phyloP scores from a whole-genome alignment of 2,888 invertebrate genomes.

The Xestia ashworthii region DNA sequence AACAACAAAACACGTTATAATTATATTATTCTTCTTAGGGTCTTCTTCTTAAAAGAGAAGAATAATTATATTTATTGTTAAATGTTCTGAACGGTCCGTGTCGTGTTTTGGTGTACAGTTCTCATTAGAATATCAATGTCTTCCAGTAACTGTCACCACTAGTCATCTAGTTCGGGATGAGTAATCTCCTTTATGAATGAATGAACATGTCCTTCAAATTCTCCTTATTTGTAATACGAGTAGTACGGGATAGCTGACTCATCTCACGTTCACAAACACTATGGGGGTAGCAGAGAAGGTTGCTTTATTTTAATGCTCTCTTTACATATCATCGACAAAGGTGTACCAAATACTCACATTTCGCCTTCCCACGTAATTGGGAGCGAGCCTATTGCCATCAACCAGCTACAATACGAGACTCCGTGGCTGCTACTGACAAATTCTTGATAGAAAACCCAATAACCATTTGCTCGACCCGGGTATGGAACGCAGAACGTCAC shows the following conservation, averaged over 20 bases:
- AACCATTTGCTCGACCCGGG: too few species aligned
- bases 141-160: conserved; percentile 24
- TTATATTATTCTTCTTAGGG: neutral
- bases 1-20: neutral
- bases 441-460: too few species aligned
- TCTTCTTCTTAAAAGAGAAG: neutral
- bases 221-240: neutral
- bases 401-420: too few species aligned
- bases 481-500: too few species aligned
- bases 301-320: neutral
- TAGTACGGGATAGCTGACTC: conserved; percentile 12
- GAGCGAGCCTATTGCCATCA: too few species aligned
- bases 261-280: conserved; percentile 9
- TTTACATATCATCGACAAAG: neutral
- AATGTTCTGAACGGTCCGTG: neutral
- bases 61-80: neutral
- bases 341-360: too few species aligned
- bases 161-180: conserved; percentile 24
- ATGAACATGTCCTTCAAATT: conserved; percentile 26
- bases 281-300: neutral
- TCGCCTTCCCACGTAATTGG: too few species aligned
- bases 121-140: conserved; percentile 17
- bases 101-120: neutral
- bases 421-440: too few species aligned
- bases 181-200: conserved; percentile 32